A percentile compares a stretch with the other conserved stretches of the same genome.
These are phyloP conservation scores for Diplazon laetatorius DNA, from an alignment of 2,888 invertebrate species.

Conservation along the genomic window DNA sequence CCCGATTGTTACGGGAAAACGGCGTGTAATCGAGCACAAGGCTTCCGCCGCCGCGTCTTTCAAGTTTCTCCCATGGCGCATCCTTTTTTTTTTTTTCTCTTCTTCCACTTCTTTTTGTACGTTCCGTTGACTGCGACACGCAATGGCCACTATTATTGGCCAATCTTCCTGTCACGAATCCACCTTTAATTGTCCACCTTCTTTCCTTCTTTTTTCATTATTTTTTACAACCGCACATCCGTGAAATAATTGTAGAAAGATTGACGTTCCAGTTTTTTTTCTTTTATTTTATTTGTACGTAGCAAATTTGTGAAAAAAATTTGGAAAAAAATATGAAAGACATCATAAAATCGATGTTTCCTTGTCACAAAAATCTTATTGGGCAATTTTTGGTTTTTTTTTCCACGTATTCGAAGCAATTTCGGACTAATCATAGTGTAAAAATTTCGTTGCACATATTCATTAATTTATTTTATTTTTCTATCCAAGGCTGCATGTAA, in stretches of 20 bases:
- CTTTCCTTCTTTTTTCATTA: too few relatives aligned
- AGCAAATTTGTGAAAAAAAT: too few relatives aligned
- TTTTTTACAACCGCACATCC: conserved; percentile 10
- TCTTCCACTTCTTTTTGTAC: conserved; percentile 34
- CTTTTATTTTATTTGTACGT: too few relatives aligned
- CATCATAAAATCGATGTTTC: background rate
- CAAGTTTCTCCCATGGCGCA: conserved; percentile 32
- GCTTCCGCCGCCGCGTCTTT: conserved; percentile 36
- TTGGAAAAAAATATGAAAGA: background rate
- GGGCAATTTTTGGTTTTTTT: too few relatives aligned
- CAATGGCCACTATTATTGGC: conserved; percentile 25
- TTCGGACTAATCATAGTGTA: conserved; percentile 79
- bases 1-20: conserved; percentile 42
- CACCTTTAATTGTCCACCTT: conserved; percentile 29
- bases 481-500: conserved; percentile 66
- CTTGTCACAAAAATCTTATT: too few relatives aligned
- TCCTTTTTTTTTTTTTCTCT: conserved; percentile 29
- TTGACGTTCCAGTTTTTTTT: background rate
- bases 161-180: conserved; percentile 53
- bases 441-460: too few relatives aligned
- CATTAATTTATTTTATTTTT: conserved; percentile 73
- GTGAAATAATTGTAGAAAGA: background rate
- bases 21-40: conserved; percentile 59
- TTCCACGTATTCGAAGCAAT: conserved; percentile 76
- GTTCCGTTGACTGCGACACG: background rate